Conservation (phyloP, 1,140 invertebrate genomes). For the Oscheius sp. region DNA sequence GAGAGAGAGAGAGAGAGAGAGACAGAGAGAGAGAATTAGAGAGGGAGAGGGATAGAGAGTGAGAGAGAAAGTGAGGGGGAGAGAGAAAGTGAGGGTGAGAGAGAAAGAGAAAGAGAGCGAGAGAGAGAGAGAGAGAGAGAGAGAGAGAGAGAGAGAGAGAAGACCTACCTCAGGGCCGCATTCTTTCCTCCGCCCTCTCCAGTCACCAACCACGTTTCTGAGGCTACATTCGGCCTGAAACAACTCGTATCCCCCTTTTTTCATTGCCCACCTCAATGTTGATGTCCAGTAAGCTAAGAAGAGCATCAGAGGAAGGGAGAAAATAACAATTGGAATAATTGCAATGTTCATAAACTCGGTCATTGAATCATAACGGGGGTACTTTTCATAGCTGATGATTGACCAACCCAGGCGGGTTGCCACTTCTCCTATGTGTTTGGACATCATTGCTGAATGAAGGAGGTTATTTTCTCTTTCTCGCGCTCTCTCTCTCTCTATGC, state of each 20-base stretch:
- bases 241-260: background rate
- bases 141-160: no score
- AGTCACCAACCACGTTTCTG: slow-evolving; percentile 35
- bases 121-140: no score
- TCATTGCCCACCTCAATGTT: slow-evolving; percentile 24
- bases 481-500: no score
- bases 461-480: background rate
- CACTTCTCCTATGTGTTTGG: slow-evolving; percentile 34
- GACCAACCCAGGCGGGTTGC: slow-evolving; percentile 30
- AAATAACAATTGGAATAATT: slow-evolving; percentile 37
- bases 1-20: no score
- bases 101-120: no score
- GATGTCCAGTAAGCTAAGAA: slow-evolving; percentile 39
- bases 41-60: no score
- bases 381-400: slow-evolving; percentile 37
- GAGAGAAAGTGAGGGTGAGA: no score
- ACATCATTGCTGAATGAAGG: slow-evolving; percentile 23
- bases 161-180: slow-evolving; percentile 28
- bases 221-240: slow-evolving; percentile 25
- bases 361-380: slow-evolving; percentile 35
- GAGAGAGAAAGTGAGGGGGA: no score
- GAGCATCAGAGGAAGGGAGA: slow-evolving; percentile 27
- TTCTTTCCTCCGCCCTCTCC: slow-evolving; percentile 37
- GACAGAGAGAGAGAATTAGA: no score
- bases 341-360: slow-evolving; percentile 42